phyloP scores from a whole-genome alignment of 2,113 vertebrate genomes.

The Indri indri region DNA sequence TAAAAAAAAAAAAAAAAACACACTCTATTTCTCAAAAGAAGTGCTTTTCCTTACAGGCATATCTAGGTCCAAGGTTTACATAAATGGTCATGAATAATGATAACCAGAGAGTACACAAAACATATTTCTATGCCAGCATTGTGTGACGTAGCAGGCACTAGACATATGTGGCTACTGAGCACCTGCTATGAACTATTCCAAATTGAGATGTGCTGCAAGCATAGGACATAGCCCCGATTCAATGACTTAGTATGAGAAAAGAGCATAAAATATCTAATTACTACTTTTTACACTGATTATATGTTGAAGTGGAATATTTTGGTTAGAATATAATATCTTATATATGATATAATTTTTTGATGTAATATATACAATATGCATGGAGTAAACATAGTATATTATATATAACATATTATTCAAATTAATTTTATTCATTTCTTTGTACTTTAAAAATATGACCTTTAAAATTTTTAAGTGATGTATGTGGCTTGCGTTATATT shows the following conservation, averaged over 20 bases:
- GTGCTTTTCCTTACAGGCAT: background rate
- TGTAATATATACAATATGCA: background rate
- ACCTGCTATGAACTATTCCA: background rate
- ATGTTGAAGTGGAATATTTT: background rate
- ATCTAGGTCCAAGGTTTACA: background rate
- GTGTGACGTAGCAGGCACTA: background rate
- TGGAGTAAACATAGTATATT: background rate
- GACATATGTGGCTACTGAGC: background rate
- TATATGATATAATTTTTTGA: background rate
- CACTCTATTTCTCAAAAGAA: background rate
- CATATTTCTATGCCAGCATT: background rate
- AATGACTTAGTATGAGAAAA: background rate
- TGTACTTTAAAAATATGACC: background rate
- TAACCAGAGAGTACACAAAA: background rate
- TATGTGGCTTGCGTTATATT: background rate
- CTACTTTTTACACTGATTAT: background rate
- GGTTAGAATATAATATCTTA: background rate
- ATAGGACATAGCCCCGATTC: background rate
- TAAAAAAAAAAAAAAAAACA: background rate
- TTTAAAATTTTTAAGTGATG: background rate
- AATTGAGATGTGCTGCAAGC: background rate
- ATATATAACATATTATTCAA: background rate
- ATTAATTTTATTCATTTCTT: background rate
- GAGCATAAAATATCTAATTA: background rate
- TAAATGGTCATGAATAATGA: background rate